Conservation (phyloP, 2,888 invertebrate genomes). For the Rhorus exstirpatorius region DNA sequence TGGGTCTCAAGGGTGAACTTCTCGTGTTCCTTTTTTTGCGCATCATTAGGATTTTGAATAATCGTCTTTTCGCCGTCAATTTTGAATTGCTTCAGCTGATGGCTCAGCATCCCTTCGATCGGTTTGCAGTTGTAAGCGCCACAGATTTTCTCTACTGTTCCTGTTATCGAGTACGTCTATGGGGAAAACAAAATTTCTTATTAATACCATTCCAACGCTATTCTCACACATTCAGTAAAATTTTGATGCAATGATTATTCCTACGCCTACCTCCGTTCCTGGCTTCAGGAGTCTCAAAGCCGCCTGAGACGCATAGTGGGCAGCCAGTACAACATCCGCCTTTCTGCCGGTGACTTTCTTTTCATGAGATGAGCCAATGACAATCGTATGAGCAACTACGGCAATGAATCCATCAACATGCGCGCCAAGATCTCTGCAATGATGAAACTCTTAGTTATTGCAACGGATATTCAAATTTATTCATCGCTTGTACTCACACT, state of each 20-base stretch:
- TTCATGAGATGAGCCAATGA: conserved; percentile 92
- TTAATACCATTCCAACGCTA: neutral
- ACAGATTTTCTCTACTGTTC: conserved; percentile 96
- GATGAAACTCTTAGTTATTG: neutral
- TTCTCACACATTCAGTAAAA: neutral
- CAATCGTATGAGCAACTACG: conserved; percentile 98
- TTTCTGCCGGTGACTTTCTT: conserved; percentile 94
- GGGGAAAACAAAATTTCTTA: conserved; percentile 71
- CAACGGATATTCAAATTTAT: neutral
- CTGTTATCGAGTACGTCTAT: conserved; percentile 96
- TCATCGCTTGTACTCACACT: conserved; percentile 91
- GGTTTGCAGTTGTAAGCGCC: conserved; percentile 98
- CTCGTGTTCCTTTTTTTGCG: conserved; percentile 98
- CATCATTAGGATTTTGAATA: conserved; percentile 98
- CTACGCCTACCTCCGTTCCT: conserved; percentile 92
- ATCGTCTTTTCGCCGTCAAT: conserved; percentile 99
- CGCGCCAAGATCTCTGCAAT: conserved; percentile 96
- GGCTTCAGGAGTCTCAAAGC: conserved; percentile 97
- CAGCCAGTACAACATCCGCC: conserved; percentile 98
- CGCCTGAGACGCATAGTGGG: conserved; percentile 98
- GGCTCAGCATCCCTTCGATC: conserved; percentile 98
- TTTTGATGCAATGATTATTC: neutral
- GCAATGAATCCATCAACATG: conserved; percentile 99
- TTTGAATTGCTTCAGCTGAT: conserved; percentile 97
- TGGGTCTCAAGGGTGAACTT: conserved; percentile 98